A percentile compares a stretch with the other conserved stretches of the same genome.
Evolutionary conservation across 2,797 vertebrate genomes (phyloP).

Genomic region (Staurois parvus): DNA sequence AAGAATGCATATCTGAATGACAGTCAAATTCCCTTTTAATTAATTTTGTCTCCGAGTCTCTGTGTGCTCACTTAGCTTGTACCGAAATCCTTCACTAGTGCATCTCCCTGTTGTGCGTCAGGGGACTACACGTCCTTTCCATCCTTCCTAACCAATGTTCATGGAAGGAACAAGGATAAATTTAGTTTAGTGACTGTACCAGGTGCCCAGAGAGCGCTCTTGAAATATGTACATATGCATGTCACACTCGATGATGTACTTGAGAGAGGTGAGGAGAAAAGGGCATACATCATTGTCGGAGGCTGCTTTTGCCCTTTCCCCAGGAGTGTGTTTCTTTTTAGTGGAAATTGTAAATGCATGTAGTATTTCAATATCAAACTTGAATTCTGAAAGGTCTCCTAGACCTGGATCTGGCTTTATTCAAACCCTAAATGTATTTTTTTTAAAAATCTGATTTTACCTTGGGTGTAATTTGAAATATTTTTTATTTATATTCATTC

Average conservation of each 20-base stretch:
- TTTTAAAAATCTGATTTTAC: not conserved
- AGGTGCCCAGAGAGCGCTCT: slow-evolving; percentile 63
- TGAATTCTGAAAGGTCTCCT: not conserved
- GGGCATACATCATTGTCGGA: slow-evolving; percentile 81
- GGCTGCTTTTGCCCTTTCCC: slow-evolving; percentile 67
- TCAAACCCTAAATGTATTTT: not conserved
- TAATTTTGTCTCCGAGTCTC: slow-evolving; percentile 59
- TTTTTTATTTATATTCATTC: not conserved
- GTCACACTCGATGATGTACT: slow-evolving; percentile 77
- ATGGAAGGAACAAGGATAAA: slow-evolving; percentile 64
- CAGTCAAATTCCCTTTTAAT: slow-evolving; percentile 67
- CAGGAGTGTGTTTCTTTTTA: slow-evolving; percentile 58
- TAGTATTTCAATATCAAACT: not conserved
- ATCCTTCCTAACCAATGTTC: slow-evolving; percentile 44
- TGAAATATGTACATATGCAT: slow-evolving; percentile 70
- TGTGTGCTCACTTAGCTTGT: slow-evolving; percentile 53
- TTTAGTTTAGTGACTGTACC: slow-evolving; percentile 57
- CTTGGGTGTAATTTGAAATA: not conserved
- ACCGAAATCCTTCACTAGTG: slow-evolving; percentile 39
- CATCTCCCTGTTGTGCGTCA: slow-evolving; percentile 59
- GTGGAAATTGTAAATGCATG: slow-evolving; percentile 14
- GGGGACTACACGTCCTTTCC: slow-evolving; percentile 48
- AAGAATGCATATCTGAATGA: slow-evolving; percentile 66
- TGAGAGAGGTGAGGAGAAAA: slow-evolving; percentile 65
- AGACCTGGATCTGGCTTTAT: not conserved